A percentile compares a stretch with the other conserved stretches of the same genome.
phyloP scores from a whole-genome alignment of 2,797 vertebrate species.

The Philypnodon macrostomus region DNA sequence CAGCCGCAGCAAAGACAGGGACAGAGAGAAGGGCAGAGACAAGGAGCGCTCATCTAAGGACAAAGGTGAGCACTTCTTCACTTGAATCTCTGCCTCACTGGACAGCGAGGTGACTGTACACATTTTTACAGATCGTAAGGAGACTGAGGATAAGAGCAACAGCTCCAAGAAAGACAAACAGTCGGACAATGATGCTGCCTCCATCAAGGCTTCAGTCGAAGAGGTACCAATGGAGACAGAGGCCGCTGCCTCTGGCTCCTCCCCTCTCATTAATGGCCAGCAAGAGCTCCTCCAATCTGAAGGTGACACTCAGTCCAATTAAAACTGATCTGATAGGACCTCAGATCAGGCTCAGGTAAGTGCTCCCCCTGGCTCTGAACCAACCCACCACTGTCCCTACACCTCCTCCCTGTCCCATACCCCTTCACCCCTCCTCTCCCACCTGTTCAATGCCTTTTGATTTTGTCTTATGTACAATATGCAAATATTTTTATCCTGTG shows the following conservation, averaged over 20 bases:
- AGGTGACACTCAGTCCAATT: slow-evolving; percentile 99
- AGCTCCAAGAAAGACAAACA: slow-evolving; percentile 84
- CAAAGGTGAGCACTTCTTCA: slow-evolving; percentile 80
- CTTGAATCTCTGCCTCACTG: background rate
- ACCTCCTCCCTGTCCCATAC: slow-evolving; percentile 28
- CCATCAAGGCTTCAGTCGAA: slow-evolving; percentile 77
- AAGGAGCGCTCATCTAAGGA: slow-evolving; percentile 92
- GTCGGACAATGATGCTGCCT: slow-evolving; percentile 69
- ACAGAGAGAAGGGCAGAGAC: slow-evolving; percentile 85
- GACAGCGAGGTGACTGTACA: background rate
- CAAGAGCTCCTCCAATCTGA: slow-evolving; percentile 98
- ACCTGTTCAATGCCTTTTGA: slow-evolving; percentile 75
- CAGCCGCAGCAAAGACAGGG: slow-evolving; percentile 90
- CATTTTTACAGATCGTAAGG: slow-evolving; percentile 86
- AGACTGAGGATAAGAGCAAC: slow-evolving; percentile 91
- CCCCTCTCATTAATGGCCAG: slow-evolving; percentile 95
- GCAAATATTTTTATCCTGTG: slow-evolving; percentile 81
- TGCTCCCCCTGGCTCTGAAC: slow-evolving; percentile 73
- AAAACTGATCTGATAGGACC: slow-evolving; percentile 99
- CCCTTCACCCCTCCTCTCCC: slow-evolving; percentile 32
- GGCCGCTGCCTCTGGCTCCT: slow-evolving; percentile 81
- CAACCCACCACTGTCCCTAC: slow-evolving; percentile 35
- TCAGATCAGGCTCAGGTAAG: slow-evolving; percentile 98
- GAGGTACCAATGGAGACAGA: slow-evolving; percentile 89
- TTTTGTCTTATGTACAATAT: slow-evolving; percentile 75